These are phyloP conservation scores for Eupeodes corollae DNA, from an alignment of 1,140 invertebrate species.

Conservation along the genomic window DNA sequence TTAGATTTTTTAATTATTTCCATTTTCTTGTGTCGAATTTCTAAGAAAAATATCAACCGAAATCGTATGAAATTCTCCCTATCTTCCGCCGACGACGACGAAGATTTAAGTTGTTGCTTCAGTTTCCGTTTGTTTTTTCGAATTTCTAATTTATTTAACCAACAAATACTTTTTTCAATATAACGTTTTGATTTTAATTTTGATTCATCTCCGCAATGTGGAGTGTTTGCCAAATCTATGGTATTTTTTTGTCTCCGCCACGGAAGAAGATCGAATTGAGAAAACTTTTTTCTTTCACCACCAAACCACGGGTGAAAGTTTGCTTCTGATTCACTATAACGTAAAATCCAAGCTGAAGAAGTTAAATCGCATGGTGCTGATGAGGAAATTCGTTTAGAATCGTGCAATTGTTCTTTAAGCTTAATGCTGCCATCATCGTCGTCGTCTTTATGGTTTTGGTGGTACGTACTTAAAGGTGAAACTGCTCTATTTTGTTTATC, in stretches of 20 bases:
- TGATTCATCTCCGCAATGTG: slow-evolving; percentile 12
- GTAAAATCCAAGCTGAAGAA: slow-evolving; percentile 5
- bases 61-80: slow-evolving; percentile 22
- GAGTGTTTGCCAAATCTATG: slow-evolving; percentile 16
- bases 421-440: too few species aligned
- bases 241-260: slow-evolving; percentile 28
- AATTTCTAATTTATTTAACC: slow-evolving; percentile 25
- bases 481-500: too few species aligned
- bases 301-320: slow-evolving; percentile 27
- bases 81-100: slow-evolving; percentile 12
- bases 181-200: background rate
- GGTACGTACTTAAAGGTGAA: too few species aligned
- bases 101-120: slow-evolving; percentile 14
- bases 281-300: slow-evolving; percentile 8
- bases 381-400: too few species aligned
- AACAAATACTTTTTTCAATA: slow-evolving; percentile 14
- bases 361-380: background rate
- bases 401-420: too few species aligned
- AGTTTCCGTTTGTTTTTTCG: slow-evolving; percentile 23
- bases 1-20: slow-evolving; percentile 26
- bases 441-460: too few species aligned
- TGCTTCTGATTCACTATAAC: slow-evolving; percentile 17
- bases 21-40: slow-evolving; percentile 31
- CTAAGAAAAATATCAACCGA: slow-evolving; percentile 30
- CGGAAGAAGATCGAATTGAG: slow-evolving; percentile 31